Conservation (phyloP, 2,113 vertebrate genomes). For the Protobothrops flavoviridis region DNA sequence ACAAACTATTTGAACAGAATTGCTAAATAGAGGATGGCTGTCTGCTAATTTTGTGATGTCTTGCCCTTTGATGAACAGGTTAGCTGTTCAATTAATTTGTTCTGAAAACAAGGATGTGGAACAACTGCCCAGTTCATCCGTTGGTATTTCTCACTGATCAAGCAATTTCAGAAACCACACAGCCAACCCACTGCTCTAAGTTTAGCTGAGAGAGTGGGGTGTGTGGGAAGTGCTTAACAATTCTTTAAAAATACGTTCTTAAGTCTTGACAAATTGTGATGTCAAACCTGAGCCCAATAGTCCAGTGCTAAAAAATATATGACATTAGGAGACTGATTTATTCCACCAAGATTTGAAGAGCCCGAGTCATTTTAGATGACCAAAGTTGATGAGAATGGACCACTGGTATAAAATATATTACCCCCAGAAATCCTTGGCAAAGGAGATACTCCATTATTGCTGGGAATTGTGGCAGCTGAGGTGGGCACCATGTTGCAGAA, state of each 20-base stretch:
- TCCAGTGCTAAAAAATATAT: neutral
- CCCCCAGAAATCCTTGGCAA: neutral
- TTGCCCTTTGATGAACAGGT: neutral
- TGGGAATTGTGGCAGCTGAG: neutral
- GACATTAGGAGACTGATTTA: neutral
- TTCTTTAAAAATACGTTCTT: neutral
- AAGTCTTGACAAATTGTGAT: neutral
- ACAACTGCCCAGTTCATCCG: constrained; percentile 4
- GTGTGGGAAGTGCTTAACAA: neutral
- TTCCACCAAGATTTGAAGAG: neutral
- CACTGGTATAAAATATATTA: neutral
- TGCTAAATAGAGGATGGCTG: constrained; percentile 7
- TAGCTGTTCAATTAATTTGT: constrained; percentile 16
- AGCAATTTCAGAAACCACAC: constrained; percentile 14
- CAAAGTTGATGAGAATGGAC: too few relatives aligned
- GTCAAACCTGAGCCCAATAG: neutral
- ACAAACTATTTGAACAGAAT: neutral
- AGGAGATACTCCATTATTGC: neutral
- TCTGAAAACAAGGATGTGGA: constrained; percentile 16
- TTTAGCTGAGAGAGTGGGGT: constrained; percentile 12
- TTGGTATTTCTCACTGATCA: constrained; percentile 14
- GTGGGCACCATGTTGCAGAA: neutral
- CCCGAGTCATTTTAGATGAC: neutral
- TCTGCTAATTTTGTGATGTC: constrained; percentile 13
- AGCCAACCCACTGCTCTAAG: neutral